phyloP scores from a whole-genome alignment of 1,140 invertebrate genomes.

The Drosophila bocki region DNA sequence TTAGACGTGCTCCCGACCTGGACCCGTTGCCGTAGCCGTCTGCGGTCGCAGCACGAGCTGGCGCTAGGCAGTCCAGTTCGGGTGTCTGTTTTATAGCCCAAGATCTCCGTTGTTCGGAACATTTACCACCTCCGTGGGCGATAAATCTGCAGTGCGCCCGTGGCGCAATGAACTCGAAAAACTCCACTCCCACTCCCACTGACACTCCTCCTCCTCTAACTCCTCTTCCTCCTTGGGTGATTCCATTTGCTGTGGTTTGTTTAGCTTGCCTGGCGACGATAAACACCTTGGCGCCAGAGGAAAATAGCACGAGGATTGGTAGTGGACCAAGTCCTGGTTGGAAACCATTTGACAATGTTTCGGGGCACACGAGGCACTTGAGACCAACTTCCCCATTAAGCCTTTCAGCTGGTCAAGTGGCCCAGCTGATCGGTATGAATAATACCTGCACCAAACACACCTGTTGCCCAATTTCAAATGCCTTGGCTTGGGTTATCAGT shows the following conservation, averaged over 20 bases:
- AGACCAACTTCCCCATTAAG: conserved; percentile 31
- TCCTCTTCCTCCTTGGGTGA: not conserved
- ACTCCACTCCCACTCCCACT: conserved; percentile 37
- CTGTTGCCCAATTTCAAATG: conserved; percentile 51
- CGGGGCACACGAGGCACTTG: conserved; percentile 18
- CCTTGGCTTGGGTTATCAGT: conserved; percentile 9
- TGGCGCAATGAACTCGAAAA: conserved; percentile 79
- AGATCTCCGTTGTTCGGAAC: conserved; percentile 48
- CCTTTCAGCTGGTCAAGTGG: conserved; percentile 50
- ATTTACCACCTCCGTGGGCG: conserved; percentile 80
- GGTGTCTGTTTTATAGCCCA: conserved; percentile 77
- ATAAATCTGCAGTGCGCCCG: conserved; percentile 83
- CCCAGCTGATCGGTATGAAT: not conserved
- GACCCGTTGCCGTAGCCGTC: conserved; percentile 1
- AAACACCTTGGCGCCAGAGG: conserved; percentile 76
- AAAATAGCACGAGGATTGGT: conserved; percentile 16
- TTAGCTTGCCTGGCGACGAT: conserved; percentile 76
- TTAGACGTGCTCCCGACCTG: conserved; percentile 2
- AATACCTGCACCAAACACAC: conserved; percentile 21
- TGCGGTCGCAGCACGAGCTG: conserved; percentile 72
- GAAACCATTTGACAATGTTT: conserved; percentile 42
- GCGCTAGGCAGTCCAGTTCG: conserved; percentile 68
- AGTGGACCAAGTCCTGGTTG: conserved; percentile 14
- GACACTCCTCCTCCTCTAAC: conserved; percentile 2
- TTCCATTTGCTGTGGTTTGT: conserved; percentile 55